These are phyloP conservation scores for Pilophorus perplexus DNA, from an alignment of 2,888 invertebrate species.

Conservation along the genomic window DNA sequence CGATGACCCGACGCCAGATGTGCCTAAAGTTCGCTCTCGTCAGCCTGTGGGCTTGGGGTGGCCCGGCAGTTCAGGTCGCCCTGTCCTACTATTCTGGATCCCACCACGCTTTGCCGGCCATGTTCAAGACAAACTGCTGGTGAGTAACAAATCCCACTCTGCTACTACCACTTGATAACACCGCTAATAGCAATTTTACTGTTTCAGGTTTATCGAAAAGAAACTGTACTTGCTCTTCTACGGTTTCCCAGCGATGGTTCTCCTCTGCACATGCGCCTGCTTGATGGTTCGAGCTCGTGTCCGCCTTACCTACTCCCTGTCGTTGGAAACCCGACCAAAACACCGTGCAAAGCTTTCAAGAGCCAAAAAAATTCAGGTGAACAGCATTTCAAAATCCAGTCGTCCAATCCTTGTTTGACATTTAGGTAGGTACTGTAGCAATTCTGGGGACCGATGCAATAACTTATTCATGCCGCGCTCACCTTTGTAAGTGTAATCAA, in stretches of 20 bases:
- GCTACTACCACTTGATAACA: no score
- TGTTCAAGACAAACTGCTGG: conserved; percentile 45
- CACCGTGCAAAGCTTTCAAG: conserved; percentile 30
- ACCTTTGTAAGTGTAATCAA: no score
- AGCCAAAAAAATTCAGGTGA: conserved; percentile 33
- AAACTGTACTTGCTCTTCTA: conserved; percentile 41
- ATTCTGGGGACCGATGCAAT: no score
- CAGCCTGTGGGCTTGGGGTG: conserved; percentile 41
- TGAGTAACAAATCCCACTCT: neutral
- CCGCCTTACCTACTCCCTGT: conserved; percentile 41
- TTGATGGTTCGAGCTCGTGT: conserved; percentile 39
- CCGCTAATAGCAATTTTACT: no score
- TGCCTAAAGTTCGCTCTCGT: conserved; percentile 34
- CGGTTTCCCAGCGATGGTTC: conserved; percentile 42
- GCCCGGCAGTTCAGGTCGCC: conserved; percentile 38
- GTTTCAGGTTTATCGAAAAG: conserved; percentile 40
- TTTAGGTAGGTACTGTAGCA: neutral
- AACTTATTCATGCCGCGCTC: no score
- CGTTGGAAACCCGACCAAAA: conserved; percentile 41
- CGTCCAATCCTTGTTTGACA: neutral
- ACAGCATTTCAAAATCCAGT: neutral
- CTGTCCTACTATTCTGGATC: conserved; percentile 28
- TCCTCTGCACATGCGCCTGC: conserved; percentile 42
- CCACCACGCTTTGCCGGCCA: conserved; percentile 22
- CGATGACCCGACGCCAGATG: conserved; percentile 31